These are phyloP conservation scores for Channa striata DNA, from an alignment of 2,797 vertebrate species.

Conservation along the genomic window DNA sequence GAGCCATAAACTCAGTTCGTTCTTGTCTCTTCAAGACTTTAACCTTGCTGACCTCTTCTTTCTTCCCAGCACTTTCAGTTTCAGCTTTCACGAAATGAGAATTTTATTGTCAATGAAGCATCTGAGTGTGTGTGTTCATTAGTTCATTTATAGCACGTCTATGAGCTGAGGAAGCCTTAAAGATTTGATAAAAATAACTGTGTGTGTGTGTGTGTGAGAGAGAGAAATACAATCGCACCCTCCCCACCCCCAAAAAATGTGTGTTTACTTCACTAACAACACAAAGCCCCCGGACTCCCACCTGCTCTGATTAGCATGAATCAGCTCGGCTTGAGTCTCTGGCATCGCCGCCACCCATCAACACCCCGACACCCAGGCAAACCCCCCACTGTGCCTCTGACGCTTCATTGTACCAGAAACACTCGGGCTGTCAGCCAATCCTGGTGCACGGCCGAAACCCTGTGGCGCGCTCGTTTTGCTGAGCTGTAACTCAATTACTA, in stretches of 20 bases:
- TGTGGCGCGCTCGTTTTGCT: constrained; percentile 54
- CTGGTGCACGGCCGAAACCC: constrained; percentile 38
- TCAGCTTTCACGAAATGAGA: constrained; percentile 33
- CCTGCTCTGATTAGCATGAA: constrained; percentile 75
- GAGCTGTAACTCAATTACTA: constrained; percentile 47
- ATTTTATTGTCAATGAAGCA: constrained; percentile 32
- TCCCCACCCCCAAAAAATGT: constrained; percentile 50
- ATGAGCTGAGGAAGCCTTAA: constrained; percentile 23
- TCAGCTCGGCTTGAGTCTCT: constrained; percentile 52
- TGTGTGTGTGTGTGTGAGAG: constrained; percentile 31
- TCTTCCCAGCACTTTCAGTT: constrained; percentile 32
- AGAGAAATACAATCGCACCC: not conserved
- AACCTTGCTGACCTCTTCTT: constrained; percentile 45
- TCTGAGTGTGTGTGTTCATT: constrained; percentile 25
- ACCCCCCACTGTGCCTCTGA: constrained; percentile 47
- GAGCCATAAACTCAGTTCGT: too few relatives aligned
- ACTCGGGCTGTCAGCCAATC: constrained; percentile 61
- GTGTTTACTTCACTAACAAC: constrained; percentile 64
- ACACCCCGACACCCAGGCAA: constrained; percentile 23
- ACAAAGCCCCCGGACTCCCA: constrained; percentile 62
- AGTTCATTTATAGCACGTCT: constrained; percentile 50
- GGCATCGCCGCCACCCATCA: constrained; percentile 37
- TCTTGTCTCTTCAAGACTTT: not conserved
- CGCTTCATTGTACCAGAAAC: constrained; percentile 50
- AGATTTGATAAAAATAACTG: constrained; percentile 22